These are phyloP conservation scores for Celastrina argiolus DNA, from an alignment of 2,888 invertebrate genomes.

Conservation along the genomic window DNA sequence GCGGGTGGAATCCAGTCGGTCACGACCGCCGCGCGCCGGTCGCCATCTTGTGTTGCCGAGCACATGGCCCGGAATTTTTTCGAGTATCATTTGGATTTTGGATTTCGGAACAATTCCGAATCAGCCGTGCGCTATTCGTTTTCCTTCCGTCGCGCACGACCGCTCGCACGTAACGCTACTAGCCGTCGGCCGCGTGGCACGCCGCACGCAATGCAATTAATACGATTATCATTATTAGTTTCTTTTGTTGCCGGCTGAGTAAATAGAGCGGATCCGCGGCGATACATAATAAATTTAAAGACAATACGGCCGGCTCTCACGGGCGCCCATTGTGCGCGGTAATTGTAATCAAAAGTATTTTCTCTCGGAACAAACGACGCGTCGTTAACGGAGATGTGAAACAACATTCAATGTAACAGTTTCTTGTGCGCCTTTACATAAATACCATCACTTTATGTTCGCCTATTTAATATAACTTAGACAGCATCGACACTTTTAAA, in stretches of 20 bases:
- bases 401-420: conserved; percentile 46
- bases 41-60: conserved; percentile 73
- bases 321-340: conserved; percentile 61
- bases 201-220: conserved; percentile 64
- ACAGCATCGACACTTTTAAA: neutral
- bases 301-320: conserved; percentile 65
- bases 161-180: conserved; percentile 51
- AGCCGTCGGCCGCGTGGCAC: conserved; percentile 50
- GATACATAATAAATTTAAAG: conserved; percentile 64
- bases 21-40: conserved; percentile 74
- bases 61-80: conserved; percentile 54
- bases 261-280: conserved; percentile 68
- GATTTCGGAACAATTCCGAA: neutral
- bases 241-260: conserved; percentile 65
- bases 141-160: conserved; percentile 53
- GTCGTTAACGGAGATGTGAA: conserved; percentile 53
- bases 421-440: conserved; percentile 16
- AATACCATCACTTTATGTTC: neutral
- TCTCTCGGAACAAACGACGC: conserved; percentile 55
- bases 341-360: conserved; percentile 65
- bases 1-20: conserved; percentile 72
- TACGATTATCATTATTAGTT: conserved; percentile 67
- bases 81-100: neutral
- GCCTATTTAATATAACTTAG: neutral
- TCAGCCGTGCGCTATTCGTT: conserved; percentile 28